These are phyloP conservation scores for Tonatia bakeri DNA, from an alignment of 2,113 vertebrate genomes.

Conservation along the genomic window DNA sequence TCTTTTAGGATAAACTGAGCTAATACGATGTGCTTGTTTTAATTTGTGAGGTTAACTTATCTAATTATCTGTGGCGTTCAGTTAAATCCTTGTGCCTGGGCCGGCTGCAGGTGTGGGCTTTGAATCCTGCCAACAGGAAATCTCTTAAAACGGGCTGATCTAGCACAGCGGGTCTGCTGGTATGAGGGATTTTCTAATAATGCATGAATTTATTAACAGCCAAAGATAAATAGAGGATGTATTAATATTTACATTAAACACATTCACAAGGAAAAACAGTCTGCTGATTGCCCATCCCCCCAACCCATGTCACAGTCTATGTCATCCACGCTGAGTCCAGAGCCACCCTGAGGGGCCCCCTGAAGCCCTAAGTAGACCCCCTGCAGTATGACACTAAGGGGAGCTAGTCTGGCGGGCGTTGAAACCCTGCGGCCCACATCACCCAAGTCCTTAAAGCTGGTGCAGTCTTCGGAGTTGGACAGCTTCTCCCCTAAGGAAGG, in stretches of 20 bases:
- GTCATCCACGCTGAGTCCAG: not conserved
- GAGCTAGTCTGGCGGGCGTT: not conserved
- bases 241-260: conserved; percentile 85
- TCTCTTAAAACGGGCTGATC: conserved; percentile 81
- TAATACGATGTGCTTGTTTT: conserved; percentile 84
- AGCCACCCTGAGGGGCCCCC: not conserved
- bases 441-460: not conserved
- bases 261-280: conserved; percentile 58
- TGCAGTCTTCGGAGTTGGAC: not conserved
- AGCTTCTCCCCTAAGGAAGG: not conserved
- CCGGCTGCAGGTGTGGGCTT: conserved; percentile 82
- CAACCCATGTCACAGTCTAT: not conserved
- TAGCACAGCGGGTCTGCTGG: conserved; percentile 77
- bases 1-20: conserved; percentile 84
- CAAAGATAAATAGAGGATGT: conserved; percentile 78
- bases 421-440: not conserved
- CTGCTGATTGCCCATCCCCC: conserved; percentile 14
- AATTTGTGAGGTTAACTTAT: conserved; percentile 86
- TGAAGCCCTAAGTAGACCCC: not conserved
- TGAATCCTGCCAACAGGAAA: conserved; percentile 82
- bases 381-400: not conserved
- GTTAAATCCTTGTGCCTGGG: conserved; percentile 81
- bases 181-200: conserved; percentile 80
- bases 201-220: conserved; percentile 80
- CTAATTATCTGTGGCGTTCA: conserved; percentile 83